These are phyloP conservation scores for Myrmophylax atrothorax DNA, from an alignment of 2,113 vertebrate species.

Conservation along the genomic window DNA sequence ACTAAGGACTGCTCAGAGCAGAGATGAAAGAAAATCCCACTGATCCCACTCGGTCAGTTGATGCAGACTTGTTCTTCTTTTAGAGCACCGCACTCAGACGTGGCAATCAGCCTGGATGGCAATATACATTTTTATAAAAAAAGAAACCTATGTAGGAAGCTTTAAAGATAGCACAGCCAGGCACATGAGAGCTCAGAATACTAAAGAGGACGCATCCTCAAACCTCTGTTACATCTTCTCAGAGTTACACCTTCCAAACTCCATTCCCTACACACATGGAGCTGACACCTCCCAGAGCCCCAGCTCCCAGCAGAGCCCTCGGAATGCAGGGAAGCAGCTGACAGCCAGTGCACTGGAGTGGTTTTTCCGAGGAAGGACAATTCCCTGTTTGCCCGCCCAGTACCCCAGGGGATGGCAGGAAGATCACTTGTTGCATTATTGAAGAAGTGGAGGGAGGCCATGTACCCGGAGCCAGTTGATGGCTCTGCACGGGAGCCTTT, in stretches of 20 bases:
- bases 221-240: neutral
- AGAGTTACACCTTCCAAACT: neutral
- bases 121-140: slow-evolving; percentile 28
- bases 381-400: neutral
- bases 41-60: neutral
- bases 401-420: neutral
- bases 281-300: accelerated
- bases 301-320: neutral
- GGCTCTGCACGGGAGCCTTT: neutral
- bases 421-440: neutral
- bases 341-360: neutral
- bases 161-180: slow-evolving; percentile 34
- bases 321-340: accelerated
- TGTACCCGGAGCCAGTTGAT: neutral
- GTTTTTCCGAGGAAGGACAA: neutral
- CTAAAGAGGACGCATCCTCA: neutral
- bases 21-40: slow-evolving; percentile 6
- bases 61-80: neutral
- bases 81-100: neutral
- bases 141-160: slow-evolving; percentile 47
- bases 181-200: neutral
- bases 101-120: neutral
- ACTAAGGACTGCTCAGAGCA: neutral
- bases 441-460: neutral
- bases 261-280: accelerated